Base-by-base conservation (phyloP, 2,888 invertebrate genomes). In the Portevinia maculata region DNA sequence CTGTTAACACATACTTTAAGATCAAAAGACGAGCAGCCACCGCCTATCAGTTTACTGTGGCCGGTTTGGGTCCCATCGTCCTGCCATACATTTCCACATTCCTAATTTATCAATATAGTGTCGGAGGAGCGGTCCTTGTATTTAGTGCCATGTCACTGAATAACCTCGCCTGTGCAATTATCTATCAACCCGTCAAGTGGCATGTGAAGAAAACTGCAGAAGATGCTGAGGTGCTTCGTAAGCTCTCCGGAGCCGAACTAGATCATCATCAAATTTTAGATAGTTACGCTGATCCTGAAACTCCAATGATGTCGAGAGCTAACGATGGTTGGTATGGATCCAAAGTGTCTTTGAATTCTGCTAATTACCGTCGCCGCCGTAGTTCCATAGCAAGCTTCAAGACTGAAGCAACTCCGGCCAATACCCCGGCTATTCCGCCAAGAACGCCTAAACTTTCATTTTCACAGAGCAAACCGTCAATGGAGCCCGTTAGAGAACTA, bases 151-250 rank as follows among this genome's bases (percentile, higher is more conserved):
- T 95, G 71, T 92, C 94, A 0, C 90, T 94, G 64, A 94, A 96
- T 87, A 93, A 94, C 0, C 89, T 95, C 57, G 93, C 93, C 24
- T 94, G 93, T 85, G 92, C 94, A 1, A 90, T 94, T 71, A 89
- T 96, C 60, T 90, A 95, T 46, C 95, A 95, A 87, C 96, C 96
- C 2, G 94, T 95, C 0, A 93, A 93, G 88, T 94, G 94, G 94
- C 95, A 96, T 87, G 91, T 92, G 3, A 93, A 93, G 87, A 91
- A 90, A 85, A 91, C 74, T 90, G 91, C 7, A 0, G 83, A 57
- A 28, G 88, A 88, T 32, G 86, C 86, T 0, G 89, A 88, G 76
- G 86, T 87, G 3, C 30, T 84, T 28, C 64, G 30, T 3, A 64
- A 30, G 8, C 9, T 21, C 0, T 69, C 69, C 0, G 73, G 52